Evolutionary conservation across 2,888 invertebrate species (phyloP), one percentile per base, ranked within the genome.

Genomic region (Erebia aethiops): DNA sequence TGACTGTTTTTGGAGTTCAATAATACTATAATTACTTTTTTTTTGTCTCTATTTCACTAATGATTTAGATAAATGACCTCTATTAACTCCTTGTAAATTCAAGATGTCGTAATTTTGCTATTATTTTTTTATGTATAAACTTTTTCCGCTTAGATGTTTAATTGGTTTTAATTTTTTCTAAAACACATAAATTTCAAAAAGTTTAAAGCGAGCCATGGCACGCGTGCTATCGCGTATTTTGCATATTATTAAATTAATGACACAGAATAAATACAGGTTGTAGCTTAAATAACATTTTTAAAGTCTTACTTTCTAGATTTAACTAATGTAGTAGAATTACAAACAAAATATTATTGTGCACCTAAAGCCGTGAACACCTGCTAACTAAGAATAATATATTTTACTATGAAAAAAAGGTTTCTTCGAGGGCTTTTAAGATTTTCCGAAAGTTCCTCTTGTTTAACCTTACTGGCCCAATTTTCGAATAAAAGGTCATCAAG

Each of bases 1-100:
- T 73, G 76, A 72, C 74, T 73, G 65, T 76, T 75, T 72, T 67
- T 69, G 71, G 71, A 68, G 72, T 77, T 75, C 68, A 75, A 72
- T 71, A 73, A 71, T 71, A 73, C 49, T 49, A 58, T 69, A 73
- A 67, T 74, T 74, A 71, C 61, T 52, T 66, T 65, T 26, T n/a
- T 68, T 71, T 16, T 56, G 54, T 41, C 43, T 54, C 35, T 51
- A 64, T 52, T 62, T 62, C 62, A 49, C 62, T 62, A 62, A 62
- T 62, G 18, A 49, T 62, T 62, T 21, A 54, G 54, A 8, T 54
- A 62, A 62, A 62, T 62, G 14, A 8, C 61, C 21, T 61, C 41
- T 60, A 58, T 52, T 52, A 52, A 52, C 52, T 56, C 56, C 56
- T 57, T 26, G 7, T 26, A 14, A 57, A 57, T 13, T 21, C 11